Evolutionary conservation across 2,113 vertebrate genomes (phyloP).

Genomic region (Caretta caretta): DNA sequence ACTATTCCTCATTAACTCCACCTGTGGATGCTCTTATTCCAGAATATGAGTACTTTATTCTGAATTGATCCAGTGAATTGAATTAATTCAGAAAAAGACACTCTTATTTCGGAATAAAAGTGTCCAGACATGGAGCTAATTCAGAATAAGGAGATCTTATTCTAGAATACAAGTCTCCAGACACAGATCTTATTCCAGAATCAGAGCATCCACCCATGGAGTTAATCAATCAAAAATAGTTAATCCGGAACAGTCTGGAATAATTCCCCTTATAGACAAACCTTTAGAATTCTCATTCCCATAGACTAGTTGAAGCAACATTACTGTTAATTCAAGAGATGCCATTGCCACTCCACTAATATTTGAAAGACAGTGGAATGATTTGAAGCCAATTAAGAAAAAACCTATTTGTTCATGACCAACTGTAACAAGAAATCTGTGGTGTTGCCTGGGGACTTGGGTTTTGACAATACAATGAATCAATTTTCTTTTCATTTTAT

Average conservation of each 20-base stretch:
- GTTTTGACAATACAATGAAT: neutral
- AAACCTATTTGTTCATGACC: neutral
- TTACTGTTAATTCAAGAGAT: neutral
- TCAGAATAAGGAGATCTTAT: too few species aligned
- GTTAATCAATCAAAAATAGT: neutral
- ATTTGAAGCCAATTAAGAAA: fast-evolving
- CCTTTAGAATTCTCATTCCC: neutral
- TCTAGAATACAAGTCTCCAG: neutral
- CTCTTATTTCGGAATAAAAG: too few species aligned
- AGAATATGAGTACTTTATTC: neutral
- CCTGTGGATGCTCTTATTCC: neutral
- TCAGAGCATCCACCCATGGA: neutral
- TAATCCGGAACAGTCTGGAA: neutral
- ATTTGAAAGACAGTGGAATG: neutral
- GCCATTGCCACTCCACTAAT: neutral
- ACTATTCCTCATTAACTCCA: neutral
- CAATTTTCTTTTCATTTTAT: neutral
- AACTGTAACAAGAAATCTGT: neutral
- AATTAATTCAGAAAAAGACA: neutral
- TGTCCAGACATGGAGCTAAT: too few species aligned
- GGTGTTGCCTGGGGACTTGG: neutral
- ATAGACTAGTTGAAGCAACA: neutral
- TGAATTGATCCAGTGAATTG: neutral
- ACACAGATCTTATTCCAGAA: neutral
- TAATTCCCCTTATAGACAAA: neutral